These are phyloP conservation scores for Lepisosteus oculatus DNA, from an alignment of 2,113 vertebrate genomes.

Conservation along the genomic window DNA sequence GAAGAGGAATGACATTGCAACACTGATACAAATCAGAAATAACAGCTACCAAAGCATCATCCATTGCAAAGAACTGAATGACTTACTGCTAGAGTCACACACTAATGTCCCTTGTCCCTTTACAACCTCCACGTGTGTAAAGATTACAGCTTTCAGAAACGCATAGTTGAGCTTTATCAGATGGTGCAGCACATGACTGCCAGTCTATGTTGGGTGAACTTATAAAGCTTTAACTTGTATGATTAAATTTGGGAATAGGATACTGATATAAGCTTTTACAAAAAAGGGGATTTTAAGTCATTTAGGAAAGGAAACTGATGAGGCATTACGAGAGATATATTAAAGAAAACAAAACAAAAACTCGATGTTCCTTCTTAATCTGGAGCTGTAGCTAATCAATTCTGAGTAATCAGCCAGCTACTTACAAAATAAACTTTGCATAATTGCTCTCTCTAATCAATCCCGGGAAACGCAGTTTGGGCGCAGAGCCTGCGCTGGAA, in stretches of 20 bases:
- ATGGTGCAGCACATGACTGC: background rate
- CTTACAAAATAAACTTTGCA: slow-evolving; percentile 27
- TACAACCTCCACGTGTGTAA: no score
- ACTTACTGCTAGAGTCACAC: no score
- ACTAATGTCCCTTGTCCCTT: no score
- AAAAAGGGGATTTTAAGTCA: background rate
- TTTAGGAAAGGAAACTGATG: background rate
- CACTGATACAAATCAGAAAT: no score
- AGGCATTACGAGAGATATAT: no score
- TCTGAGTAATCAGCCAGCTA: slow-evolving; percentile 31
- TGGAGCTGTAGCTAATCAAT: slow-evolving; percentile 20
- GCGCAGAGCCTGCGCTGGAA: background rate
- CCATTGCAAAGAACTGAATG: no score
- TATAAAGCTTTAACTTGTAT: background rate
- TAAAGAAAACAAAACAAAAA: no score
- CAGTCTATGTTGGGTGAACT: slow-evolving; percentile 9
- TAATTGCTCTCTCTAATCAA: slow-evolving; percentile 35
- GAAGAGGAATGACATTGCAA: no score
- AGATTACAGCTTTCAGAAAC: no score
- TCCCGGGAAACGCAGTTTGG: slow-evolving; percentile 22
- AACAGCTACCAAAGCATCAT: no score
- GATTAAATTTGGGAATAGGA: slow-evolving; percentile 10
- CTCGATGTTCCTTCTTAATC: slow-evolving; percentile 5
- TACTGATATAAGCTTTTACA: slow-evolving; percentile 8
- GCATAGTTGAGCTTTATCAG: background rate